phyloP scores from a whole-genome alignment of 2,797 vertebrate genomes.

The Anomalospiza imberbis region DNA sequence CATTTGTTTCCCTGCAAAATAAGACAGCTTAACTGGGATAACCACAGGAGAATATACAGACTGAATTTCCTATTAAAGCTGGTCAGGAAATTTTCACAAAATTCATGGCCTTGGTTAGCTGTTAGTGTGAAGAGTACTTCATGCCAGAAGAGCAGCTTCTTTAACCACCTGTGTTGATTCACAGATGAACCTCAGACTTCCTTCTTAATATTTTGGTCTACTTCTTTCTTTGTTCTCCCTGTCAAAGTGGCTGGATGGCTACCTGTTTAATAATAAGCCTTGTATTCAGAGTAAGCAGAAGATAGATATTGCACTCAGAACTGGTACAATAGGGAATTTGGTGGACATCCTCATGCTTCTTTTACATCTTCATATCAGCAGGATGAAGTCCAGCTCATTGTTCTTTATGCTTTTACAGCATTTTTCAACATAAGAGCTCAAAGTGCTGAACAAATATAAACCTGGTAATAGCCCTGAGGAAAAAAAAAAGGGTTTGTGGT shows the following conservation, averaged over 20 bases:
- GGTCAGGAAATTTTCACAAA: neutral
- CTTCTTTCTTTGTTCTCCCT: neutral
- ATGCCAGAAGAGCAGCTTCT: neutral
- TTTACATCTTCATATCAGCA: neutral
- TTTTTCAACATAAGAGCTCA: neutral
- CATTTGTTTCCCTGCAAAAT: neutral
- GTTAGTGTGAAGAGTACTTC: neutral
- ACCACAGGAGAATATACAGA: neutral
- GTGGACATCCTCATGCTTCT: neutral
- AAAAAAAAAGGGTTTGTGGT: neutral
- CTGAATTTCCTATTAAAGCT: neutral
- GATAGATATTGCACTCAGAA: neutral
- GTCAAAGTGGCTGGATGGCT: neutral
- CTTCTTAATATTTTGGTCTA: neutral
- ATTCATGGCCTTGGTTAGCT: neutral
- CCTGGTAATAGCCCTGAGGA: rapidly evolving
- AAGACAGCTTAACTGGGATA: neutral
- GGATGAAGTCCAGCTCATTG: neutral
- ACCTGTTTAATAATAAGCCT: neutral
- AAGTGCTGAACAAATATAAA: neutral
- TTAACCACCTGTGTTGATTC: neutral
- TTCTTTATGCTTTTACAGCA: neutral
- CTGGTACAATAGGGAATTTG: neutral
- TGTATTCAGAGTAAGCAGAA: neutral
- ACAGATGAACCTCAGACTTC: neutral